phyloP scores from a whole-genome alignment of 2,888 invertebrate genomes.

The Rhagophthalmus giganteus region DNA sequence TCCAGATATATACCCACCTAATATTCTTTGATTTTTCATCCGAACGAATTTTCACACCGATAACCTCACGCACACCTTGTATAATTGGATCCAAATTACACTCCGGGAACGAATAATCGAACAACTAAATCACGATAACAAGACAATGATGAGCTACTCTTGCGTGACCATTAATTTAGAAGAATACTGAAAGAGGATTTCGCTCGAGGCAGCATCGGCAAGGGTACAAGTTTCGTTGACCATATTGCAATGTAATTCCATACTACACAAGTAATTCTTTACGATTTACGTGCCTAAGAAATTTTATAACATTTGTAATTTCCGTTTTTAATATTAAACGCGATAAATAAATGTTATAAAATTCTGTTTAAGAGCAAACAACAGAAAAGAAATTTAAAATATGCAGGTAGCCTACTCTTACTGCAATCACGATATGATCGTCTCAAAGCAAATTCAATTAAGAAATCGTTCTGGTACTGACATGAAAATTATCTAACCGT shows the following conservation, averaged over 20 bases:
- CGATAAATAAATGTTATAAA: background rate
- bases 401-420: too few relatives aligned
- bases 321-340: background rate
- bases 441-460: constrained; percentile 25
- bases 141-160: constrained; percentile 44
- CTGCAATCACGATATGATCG: constrained; percentile 2
- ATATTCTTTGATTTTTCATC: constrained; percentile 1
- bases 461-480: constrained; percentile 19
- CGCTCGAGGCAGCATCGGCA: background rate
- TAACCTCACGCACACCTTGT: constrained; percentile 18
- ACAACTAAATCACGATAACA: constrained; percentile 45
- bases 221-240: too few relatives aligned
- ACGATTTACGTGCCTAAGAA: too few relatives aligned
- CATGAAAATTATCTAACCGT: constrained; percentile 23
- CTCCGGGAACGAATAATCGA: constrained; percentile 38
- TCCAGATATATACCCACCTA: too few relatives aligned
- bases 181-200: constrained; percentile 1
- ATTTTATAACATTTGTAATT: too few relatives aligned
- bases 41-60: constrained; percentile 14
- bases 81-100: constrained; percentile 22
- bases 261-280: too few relatives aligned
- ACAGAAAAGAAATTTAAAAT: background rate
- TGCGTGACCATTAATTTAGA: constrained; percentile 42
- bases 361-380: too few relatives aligned
- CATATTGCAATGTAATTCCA: too few relatives aligned